Base-by-base conservation (phyloP, 2,888 invertebrate species). In the Phoronis australis region DNA sequence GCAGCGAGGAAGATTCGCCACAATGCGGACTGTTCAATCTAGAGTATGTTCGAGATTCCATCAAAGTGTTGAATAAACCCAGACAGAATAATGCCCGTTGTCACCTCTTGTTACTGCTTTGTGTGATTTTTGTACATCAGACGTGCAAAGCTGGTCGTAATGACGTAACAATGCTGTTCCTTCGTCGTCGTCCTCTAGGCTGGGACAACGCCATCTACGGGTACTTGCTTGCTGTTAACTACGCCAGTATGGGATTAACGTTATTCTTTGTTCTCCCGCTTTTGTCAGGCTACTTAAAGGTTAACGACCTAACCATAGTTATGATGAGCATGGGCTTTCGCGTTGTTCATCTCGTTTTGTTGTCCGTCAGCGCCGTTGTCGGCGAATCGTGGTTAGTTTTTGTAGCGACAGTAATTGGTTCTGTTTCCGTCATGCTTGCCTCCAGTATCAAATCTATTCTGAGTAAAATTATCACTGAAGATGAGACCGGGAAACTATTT, bases 401-500 rank as follows among this genome's bases (percentile, higher is more conserved):
- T 51, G 51, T 63, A 20, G 66, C 69, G 1, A 68, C 71, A 5
- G 60, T 67, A 9, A 56, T 71, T 3, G 70, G 72, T 4, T 59
- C 69, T 4, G 66, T 71, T 37, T 68, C 66, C 4, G 72, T 72
- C 2, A 56, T 76, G 48, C 61, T 73, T 37, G 66, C 70, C 15
- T 68, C 68, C 0, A 68, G 71, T 24, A 49, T 63, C 26, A 65
- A 74, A 46, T 73, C 75, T 1, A 50, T 72, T 9, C 59, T 75
- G 49, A 73, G 73, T 52, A 76, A 76, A 52, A 54, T 63, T 3
- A 70, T 72, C 9, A 51, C 57, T 20, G 68, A 71, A 23, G 61
- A 70, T 39, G 75, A 75, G 50, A 56, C 71, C 12, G 73, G 75
- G 0, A 73, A 73, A 51, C 60, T 64, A 15, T 76, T 76, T 49